Evolutionary conservation across 1,140 invertebrate genomes (phyloP).

Genomic region (Aphidius ervi): DNA sequence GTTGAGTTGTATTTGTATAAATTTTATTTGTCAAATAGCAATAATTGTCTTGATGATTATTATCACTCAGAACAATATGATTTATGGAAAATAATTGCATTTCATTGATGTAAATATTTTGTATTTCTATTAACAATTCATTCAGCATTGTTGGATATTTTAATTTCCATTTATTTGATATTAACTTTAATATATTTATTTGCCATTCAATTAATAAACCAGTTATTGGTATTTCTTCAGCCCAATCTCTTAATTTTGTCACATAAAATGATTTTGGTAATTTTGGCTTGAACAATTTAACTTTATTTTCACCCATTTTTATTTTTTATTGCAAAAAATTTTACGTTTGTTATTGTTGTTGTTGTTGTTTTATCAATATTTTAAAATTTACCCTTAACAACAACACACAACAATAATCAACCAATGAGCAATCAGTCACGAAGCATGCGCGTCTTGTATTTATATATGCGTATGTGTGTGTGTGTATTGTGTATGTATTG

Average conservation of each 20-base stretch:
- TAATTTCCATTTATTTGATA: slow-evolving; percentile 19
- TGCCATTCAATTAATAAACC: slow-evolving; percentile 34
- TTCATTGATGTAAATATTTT: slow-evolving; percentile 34
- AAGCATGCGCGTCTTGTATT: too few relatives aligned
- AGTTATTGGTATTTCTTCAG: slow-evolving; percentile 27
- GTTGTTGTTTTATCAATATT: neutral
- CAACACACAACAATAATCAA: neutral
- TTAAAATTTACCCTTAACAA: neutral
- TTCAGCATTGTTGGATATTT: slow-evolving; percentile 13
- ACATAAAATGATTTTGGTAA: slow-evolving; percentile 25
- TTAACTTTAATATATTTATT: slow-evolving; percentile 35
- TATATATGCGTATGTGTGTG: too few relatives aligned
- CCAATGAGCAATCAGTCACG: neutral
- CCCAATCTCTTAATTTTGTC: slow-evolving; percentile 27
- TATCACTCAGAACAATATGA: slow-evolving; percentile 13
- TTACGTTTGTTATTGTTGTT: neutral
- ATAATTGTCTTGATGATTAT: neutral
- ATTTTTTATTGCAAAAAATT: neutral
- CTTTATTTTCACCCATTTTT: neutral
- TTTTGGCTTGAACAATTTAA: slow-evolving; percentile 18
- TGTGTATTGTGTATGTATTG: too few relatives aligned
- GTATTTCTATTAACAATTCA: slow-evolving; percentile 34
- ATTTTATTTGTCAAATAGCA: too few relatives aligned
- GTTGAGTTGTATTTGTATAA: neutral
- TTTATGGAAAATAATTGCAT: slow-evolving; percentile 34